Evolutionary conservation across 2,888 invertebrate genomes (phyloP), one percentile per base, ranked within the genome.

Genomic region (Drosophila nr. fundita): DNA sequence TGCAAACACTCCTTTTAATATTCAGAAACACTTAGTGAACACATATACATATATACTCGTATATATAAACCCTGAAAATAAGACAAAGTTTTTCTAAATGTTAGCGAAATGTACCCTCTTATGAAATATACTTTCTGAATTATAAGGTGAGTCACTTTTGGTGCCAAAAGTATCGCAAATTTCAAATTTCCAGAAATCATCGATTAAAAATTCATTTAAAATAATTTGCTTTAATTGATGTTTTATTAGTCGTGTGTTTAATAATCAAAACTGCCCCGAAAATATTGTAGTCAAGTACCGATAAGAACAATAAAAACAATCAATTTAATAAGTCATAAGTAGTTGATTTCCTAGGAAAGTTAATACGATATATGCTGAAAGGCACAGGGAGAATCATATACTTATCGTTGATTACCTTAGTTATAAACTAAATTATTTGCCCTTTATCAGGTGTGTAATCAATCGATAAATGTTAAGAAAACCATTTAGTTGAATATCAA

Each of bases 181-280:
- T n/a, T n/a, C n/a, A 5, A 11, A 21, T n/a, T 11, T 42, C 0
- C 11, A n/a, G 0, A n/a, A 1, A 42, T 42, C n/a, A 2, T 1
- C 6, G 21, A 42, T 42, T 11, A 3, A 21, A 13, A 18, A 11
- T 0, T n/a, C 1, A 42, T 11, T 21, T 15, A 2, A 42, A 21
- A 21, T n/a, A 42, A n/a, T 3, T 42, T 6, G 6, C 3, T 13
- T 13, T 13, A 11, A 42, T 42, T 13, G 21, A 21, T 11, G 11
- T 21, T 42, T 21, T 42, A 42, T 21, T 13, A 13, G 42, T 7
- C 7, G 2, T 13, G 1, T 7, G 42, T 45, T 21, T 10, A 13
- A 21, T 0, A 21, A 45, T 21, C 0, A 21, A 21, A 21, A 3
- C 13, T 3, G 6, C 21, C 2, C 6, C 42, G 11, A 21, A 21